Conservation (phyloP, 2,113 vertebrate species). For the Austrofundulus limnaeus region DNA sequence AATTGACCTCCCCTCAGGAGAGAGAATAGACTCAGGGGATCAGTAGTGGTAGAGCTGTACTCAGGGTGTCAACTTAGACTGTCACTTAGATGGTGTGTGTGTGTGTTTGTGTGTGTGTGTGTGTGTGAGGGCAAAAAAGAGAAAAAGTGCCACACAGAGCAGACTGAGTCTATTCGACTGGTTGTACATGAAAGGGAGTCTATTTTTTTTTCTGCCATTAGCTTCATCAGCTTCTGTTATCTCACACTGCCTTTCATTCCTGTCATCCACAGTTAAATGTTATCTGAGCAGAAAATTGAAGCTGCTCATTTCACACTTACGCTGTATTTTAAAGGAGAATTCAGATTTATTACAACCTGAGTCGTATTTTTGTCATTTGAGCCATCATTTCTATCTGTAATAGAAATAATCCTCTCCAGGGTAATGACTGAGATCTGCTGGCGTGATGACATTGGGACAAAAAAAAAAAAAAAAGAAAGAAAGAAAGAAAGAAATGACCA, state of each 20-base stretch:
- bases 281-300: constrained; percentile 58
- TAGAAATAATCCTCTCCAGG: constrained; percentile 17
- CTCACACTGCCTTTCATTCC: constrained; percentile 50
- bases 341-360: constrained; percentile 54
- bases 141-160: constrained; percentile 16
- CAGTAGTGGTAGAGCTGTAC: constrained; percentile 71
- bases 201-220: constrained; percentile 61
- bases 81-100: constrained; percentile 59
- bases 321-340: constrained; percentile 37
- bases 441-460: constrained; percentile 9
- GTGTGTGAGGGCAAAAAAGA: neutral
- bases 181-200: constrained; percentile 45
- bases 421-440: constrained; percentile 44
- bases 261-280: constrained; percentile 57
- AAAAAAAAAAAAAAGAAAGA: neutral
- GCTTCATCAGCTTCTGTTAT: constrained; percentile 64
- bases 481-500: constrained; percentile 11
- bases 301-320: constrained; percentile 51
- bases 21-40: constrained; percentile 76
- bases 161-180: constrained; percentile 34
- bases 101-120: constrained; percentile 17
- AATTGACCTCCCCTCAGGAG: constrained; percentile 74
- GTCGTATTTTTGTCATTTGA: constrained; percentile 45
- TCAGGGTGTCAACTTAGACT: constrained; percentile 69
- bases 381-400: constrained; percentile 37